Conservation (phyloP, 2,113 vertebrate species). For the Acanthisitta chloris region DNA sequence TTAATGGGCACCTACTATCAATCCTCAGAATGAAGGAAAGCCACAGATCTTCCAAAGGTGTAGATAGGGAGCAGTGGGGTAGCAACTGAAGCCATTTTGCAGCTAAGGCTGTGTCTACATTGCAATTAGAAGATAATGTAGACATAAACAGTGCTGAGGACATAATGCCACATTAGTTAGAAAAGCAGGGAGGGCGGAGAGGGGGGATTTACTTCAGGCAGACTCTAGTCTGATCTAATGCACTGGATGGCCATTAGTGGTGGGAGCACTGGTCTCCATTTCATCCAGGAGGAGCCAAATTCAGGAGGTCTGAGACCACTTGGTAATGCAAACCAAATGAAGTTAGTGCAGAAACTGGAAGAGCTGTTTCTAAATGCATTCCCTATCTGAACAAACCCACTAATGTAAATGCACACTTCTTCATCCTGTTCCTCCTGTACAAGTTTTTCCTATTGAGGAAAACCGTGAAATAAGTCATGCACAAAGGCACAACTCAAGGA, state of each 20-base stretch:
- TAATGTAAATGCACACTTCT: not conserved
- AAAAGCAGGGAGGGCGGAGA: not conserved
- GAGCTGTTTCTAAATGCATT: not conserved
- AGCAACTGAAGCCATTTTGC: not conserved
- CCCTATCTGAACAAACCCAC: not conserved
- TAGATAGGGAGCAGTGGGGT: not conserved
- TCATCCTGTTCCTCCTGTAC: not conserved
- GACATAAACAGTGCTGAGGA: not conserved
- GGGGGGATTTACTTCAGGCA: not conserved
- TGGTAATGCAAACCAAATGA: not conserved
- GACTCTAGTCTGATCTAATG: not conserved
- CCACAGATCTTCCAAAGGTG: not conserved
- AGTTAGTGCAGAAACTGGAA: not conserved
- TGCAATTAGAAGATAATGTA: not conserved
- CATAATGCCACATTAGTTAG: not conserved
- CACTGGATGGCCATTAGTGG: not conserved
- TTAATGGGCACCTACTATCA: not conserved
- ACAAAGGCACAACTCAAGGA: not conserved
- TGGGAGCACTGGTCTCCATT: rapidly evolving
- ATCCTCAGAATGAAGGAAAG: not conserved
- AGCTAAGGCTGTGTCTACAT: not conserved
- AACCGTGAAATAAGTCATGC: not conserved
- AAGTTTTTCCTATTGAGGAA: too few relatives aligned
- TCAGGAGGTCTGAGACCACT: not conserved
- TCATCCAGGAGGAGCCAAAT: not conserved